Percentiles rank a stretch among this genome's conserved stretches.
These are phyloP conservation scores for Lissocephala sabroskyi DNA, from an alignment of 2,888 invertebrate species.

Conservation along the genomic window DNA sequence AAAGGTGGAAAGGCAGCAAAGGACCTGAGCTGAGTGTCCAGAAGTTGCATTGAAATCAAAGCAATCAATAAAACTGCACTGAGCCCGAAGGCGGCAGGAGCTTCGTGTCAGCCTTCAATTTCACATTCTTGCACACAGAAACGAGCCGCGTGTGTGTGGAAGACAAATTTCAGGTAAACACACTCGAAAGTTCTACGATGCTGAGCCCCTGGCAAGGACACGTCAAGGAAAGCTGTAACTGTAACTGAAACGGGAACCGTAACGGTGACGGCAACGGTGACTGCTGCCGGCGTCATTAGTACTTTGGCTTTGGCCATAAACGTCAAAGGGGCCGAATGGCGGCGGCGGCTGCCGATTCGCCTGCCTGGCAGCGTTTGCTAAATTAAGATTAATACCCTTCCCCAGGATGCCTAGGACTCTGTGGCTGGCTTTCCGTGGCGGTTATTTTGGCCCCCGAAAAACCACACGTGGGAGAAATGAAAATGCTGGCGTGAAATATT, in stretches of 20 bases:
- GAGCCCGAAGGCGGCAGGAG: slow-evolving; percentile 7
- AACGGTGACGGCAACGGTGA: slow-evolving; percentile 18
- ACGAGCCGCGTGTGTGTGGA: no score
- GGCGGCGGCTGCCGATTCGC: slow-evolving; percentile 18
- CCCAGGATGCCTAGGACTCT: background rate
- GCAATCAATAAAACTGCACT: slow-evolving; percentile 48
- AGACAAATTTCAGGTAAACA: slow-evolving; percentile 53
- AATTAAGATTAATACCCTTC: slow-evolving; percentile 52
- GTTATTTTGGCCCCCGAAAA: slow-evolving; percentile 7
- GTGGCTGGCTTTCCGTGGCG: background rate
- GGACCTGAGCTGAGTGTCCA: no score
- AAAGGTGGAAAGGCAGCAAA: no score
- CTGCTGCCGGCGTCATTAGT: slow-evolving; percentile 34
- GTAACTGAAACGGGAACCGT: slow-evolving; percentile 2
- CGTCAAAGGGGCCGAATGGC: slow-evolving; percentile 12
- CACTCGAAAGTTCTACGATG: slow-evolving; percentile 11
- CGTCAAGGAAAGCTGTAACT: slow-evolving; percentile 54
- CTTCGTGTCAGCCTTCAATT: no score
- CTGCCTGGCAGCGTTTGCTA: slow-evolving; percentile 25
- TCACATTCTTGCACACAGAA: no score
- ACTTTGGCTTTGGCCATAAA: slow-evolving; percentile 21
- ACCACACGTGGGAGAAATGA: slow-evolving; percentile 36
- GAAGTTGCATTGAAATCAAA: no score
- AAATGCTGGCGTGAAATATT: slow-evolving; percentile 47
- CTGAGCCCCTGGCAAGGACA: slow-evolving; percentile 45